Base-by-base conservation (phyloP, 2,113 vertebrate species). In the Heteronetta atricapilla region DNA sequence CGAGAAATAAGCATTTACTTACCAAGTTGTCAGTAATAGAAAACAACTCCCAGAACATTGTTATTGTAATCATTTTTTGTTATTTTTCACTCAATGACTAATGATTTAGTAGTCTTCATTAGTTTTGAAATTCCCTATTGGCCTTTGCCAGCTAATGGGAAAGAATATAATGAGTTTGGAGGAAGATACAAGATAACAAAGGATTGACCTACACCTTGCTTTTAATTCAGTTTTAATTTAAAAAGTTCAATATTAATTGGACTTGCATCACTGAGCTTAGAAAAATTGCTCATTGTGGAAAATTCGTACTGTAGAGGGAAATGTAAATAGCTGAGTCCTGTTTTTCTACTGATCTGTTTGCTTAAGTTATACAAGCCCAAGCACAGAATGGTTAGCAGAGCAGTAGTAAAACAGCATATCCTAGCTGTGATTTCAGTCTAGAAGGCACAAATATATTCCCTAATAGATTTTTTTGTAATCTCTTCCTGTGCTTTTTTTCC, bases 141-240 rank as follows among this genome's bases (percentile, higher is more conserved):
- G n/a, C 38, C 36, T 75, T 77, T 74, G 42, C 52, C 42, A 75
- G 42, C 59, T 55, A 36, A 68, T 28, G 19, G n/a, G 48, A 83
- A 72, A 88, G 14, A 75, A 46, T 82, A 62, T 67, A 58, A 53
- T 69, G 63, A 91, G 50, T 88, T 42, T 83, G 76, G 46, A 70
- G 40, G 29, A 85, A 50, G 25, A 58, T 58, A 81, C 75, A 48
- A 28, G 28, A 13, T 78, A 79, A 60, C 23, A 22, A 42, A 40
- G 31, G 50, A 36, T 59, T 88, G 63, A 77, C 79, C 64, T 89
- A 70, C 25, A 63, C 93, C 59, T 74, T 88, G n/a, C 34, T 80
- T 95, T 91, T 72, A 94, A 55, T 90, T 90, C 31, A 52, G 19
- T 82, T 28, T 75, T 82, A 82, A 93, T 86, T 93, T 3, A 82